Percentiles rank a stretch among this genome's conserved stretches.
phyloP scores from a whole-genome alignment of 2,113 vertebrate species.

The Puma concolor region DNA sequence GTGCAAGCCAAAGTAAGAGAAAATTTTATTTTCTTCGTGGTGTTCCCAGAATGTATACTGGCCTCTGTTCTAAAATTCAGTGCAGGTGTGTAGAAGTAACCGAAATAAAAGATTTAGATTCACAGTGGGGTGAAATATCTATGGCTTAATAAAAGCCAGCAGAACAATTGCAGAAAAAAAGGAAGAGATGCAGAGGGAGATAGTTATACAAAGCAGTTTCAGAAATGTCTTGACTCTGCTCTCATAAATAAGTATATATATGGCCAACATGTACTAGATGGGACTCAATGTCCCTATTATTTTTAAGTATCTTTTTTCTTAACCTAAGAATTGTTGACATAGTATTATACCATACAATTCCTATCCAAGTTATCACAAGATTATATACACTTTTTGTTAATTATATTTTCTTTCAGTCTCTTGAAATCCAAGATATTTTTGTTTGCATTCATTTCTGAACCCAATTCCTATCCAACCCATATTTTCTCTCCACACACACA shows the following conservation, averaged over 20 bases:
- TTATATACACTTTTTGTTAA: neutral
- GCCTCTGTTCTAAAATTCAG: conserved; percentile 5
- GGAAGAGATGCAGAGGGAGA: neutral
- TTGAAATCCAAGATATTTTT: neutral
- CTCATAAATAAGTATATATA: neutral
- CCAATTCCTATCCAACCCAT: neutral
- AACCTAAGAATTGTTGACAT: neutral
- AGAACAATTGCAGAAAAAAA: conserved; percentile 25
- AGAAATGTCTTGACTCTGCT: neutral
- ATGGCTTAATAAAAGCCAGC: conserved; percentile 52
- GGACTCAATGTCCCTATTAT: neutral
- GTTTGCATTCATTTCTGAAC: conserved; percentile 15
- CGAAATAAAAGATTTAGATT: conserved; percentile 30
- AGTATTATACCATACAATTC: neutral
- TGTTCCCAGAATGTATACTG: neutral
- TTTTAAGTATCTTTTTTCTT: conserved; percentile 13
- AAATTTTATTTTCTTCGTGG: conserved; percentile 38
- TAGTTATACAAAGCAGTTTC: neutral
- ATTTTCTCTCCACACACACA: neutral
- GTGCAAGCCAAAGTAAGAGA: conserved; percentile 9
- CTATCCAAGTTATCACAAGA: neutral
- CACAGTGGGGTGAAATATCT: neutral
- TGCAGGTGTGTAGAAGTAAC: neutral
- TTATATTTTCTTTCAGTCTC: conserved; percentile 10
- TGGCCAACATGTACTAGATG: neutral